Conservation (phyloP, 2,888 invertebrate genomes). For the Prosopocoilus inquinatus region DNA sequence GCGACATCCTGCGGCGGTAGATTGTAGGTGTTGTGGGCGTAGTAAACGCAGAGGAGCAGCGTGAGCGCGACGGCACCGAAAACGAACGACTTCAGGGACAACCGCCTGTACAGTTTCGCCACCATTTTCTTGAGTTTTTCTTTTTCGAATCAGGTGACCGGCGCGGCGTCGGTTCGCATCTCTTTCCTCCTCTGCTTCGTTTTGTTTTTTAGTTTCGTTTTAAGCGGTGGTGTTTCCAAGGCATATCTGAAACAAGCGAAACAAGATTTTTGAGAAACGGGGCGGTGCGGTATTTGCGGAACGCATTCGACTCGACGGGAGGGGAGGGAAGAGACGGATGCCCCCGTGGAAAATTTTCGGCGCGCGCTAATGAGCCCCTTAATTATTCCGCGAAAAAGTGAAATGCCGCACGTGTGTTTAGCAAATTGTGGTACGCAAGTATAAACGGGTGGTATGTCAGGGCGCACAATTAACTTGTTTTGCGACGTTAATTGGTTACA, state of each 20-base stretch:
- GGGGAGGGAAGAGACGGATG: no score
- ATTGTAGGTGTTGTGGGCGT: constrained; percentile 47
- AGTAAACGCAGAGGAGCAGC: constrained; percentile 50
- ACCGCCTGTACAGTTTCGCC: constrained; percentile 44
- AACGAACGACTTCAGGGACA: constrained; percentile 50
- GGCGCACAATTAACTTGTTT: constrained; percentile 18
- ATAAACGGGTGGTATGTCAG: no score
- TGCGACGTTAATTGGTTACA: constrained; percentile 21
- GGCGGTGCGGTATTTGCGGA: no score
- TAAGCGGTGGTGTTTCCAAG: constrained; percentile 30
- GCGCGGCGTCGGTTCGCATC: not conserved
- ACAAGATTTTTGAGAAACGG: not conserved
- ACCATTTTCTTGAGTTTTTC: constrained; percentile 34
- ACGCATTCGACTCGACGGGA: no score
- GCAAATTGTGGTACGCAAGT: not conserved
- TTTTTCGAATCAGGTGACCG: not conserved
- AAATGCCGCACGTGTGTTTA: constrained; percentile 19
- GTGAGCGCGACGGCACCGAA: constrained; percentile 46
- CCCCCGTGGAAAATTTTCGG: no score
- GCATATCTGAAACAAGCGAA: constrained; percentile 32
- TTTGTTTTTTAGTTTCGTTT: constrained; percentile 21
- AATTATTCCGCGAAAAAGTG: constrained; percentile 18
- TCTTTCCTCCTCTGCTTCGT: no score
- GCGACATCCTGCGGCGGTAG: constrained; percentile 27
- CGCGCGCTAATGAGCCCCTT: constrained; percentile 4